A percentile compares a stretch with the other conserved stretches of the same genome.
phyloP scores from a whole-genome alignment of 53 echinoderm and acorn worm species.

The Glandiceps talaboti region DNA sequence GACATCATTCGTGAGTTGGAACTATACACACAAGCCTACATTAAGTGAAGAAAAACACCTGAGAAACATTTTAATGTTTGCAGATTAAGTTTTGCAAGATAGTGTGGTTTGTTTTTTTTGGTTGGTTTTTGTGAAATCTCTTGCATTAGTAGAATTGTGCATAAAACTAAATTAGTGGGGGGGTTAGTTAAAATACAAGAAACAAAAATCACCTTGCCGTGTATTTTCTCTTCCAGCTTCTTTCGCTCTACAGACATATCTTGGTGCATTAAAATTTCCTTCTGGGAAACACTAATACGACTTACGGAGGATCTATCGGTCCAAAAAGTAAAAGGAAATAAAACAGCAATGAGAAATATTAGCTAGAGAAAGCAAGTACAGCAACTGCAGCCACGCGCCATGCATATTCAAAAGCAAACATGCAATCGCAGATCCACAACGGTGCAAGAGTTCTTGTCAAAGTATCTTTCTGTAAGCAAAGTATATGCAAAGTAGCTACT shows the following conservation, averaged over 20 bases:
- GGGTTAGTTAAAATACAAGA: neutral
- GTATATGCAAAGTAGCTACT: no score
- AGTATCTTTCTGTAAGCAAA: no score
- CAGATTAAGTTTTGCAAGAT: no score
- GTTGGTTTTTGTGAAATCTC: no score
- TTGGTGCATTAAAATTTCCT: constrained; percentile 82
- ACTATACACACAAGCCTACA: no score
- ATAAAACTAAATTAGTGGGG: neutral
- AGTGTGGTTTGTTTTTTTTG: no score
- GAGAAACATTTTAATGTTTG: no score
- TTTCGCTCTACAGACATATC: constrained; percentile 89
- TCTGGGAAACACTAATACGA: constrained; percentile 87
- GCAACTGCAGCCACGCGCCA: constrained; percentile 1
- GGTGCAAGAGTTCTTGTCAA: no score
- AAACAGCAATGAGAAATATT: neutral
- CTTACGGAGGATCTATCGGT: constrained; percentile 83
- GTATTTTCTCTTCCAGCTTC: constrained; percentile 87
- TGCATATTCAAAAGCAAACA: constrained; percentile 26
- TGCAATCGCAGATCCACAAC: constrained; percentile 25
- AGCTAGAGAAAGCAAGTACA: neutral
- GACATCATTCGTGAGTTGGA: no score
- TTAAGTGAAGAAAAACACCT: no score
- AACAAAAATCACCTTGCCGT: constrained; percentile 40
- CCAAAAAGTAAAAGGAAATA: constrained; percentile 13
- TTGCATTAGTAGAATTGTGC: neutral